These are phyloP conservation scores for Arvicanthis niloticus DNA, from an alignment of 2,113 vertebrate genomes.

Conservation along the genomic window DNA sequence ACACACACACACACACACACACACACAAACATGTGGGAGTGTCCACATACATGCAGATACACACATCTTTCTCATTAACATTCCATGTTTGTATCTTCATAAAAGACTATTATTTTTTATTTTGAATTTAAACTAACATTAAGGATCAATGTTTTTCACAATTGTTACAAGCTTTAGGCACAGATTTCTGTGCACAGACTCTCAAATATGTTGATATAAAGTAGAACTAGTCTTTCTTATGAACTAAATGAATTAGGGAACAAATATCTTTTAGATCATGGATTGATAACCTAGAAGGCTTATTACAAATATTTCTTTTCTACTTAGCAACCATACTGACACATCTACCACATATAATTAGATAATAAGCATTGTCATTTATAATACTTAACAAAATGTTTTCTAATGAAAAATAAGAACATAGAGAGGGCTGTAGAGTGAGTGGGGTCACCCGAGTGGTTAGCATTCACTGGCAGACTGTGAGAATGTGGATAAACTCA, in stretches of 20 bases:
- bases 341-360: neutral
- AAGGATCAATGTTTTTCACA: neutral
- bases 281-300: neutral
- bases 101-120: neutral
- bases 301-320: slow-evolving; percentile 7
- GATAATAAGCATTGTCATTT: neutral
- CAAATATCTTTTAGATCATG: neutral
- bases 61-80: neutral
- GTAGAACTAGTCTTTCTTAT: neutral
- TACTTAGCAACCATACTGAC: neutral
- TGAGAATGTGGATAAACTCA: neutral
- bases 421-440: neutral
- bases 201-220: neutral
- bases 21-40: neutral
- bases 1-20: neutral
- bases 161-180: neutral
- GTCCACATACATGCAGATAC: neutral
- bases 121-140: neutral
- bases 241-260: neutral
- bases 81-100: neutral
- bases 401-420: slow-evolving; percentile 18
- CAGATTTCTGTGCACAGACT: neutral
- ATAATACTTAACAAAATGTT: neutral
- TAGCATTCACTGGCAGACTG: neutral
- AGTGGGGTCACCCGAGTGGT: neutral